Evolutionary conservation across 2,888 invertebrate genomes (phyloP).

Genomic region (Hemithea aestivaria): DNA sequence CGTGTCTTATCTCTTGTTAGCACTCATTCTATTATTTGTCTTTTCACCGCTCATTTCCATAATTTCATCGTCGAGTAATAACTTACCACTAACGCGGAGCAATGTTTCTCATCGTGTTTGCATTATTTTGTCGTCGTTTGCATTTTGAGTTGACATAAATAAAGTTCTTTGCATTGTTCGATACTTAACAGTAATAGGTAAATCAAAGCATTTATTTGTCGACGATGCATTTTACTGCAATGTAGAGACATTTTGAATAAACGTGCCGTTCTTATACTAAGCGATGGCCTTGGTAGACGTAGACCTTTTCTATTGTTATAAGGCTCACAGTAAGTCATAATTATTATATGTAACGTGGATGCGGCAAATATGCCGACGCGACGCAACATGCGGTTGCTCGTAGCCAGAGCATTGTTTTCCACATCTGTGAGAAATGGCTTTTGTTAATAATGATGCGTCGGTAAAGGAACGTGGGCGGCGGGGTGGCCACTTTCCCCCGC

Average conservation of each 20-base stretch:
- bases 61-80: conserved; percentile 76
- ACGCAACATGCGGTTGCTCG: conserved; percentile 10
- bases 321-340: conserved; percentile 20
- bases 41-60: conserved; percentile 79
- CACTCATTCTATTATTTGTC: conserved; percentile 80
- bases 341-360: conserved; percentile 30
- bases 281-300: not conserved
- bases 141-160: conserved; percentile 53
- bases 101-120: conserved; percentile 65
- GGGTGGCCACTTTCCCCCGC: conserved; percentile 56
- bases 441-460: conserved; percentile 66
- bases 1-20: conserved; percentile 80
- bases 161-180: conserved; percentile 32
- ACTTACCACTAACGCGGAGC: conserved; percentile 69
- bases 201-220: too few species aligned
- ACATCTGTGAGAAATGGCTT: conserved; percentile 54
- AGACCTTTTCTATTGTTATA: too few species aligned
- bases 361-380: conserved; percentile 11
- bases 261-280: too few species aligned
- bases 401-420: conserved; percentile 45
- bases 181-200: too few species aligned
- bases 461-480: conserved; percentile 53
- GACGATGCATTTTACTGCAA: too few species aligned
- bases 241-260: too few species aligned
- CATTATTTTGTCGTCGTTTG: conserved; percentile 68